Conservation (phyloP, 35 echinoderm and acorn worm genomes). For the Nesometra sesokonis region DNA sequence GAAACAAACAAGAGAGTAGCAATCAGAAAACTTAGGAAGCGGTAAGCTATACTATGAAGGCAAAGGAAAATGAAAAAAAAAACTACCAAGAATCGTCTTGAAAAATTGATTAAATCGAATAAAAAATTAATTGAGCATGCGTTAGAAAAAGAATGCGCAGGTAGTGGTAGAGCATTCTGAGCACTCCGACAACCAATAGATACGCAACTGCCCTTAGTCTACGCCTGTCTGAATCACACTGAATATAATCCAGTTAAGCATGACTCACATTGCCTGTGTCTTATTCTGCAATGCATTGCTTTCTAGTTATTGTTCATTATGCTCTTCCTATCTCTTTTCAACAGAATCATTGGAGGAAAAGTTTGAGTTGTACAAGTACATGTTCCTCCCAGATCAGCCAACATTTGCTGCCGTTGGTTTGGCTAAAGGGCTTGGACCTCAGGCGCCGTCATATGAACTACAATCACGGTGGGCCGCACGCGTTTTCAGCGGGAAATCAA, state of each 20-base stretch:
- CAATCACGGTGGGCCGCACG: conserved; percentile 64
- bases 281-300: neutral
- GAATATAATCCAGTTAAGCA: neutral
- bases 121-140: too few relatives aligned
- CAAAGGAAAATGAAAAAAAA: too few relatives aligned
- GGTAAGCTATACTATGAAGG: too few relatives aligned
- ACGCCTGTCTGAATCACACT: neutral
- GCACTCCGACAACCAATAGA: too few relatives aligned
- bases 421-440: conserved; percentile 45
- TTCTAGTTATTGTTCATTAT: neutral
- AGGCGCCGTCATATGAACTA: conserved; percentile 57
- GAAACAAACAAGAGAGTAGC: too few relatives aligned
- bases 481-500: conserved; percentile 45
- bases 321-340: neutral
- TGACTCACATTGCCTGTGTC: neutral
- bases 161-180: too few relatives aligned
- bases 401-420: conserved; percentile 60
- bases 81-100: too few relatives aligned
- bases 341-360: conserved; percentile 48
- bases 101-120: too few relatives aligned
- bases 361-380: conserved; percentile 63
- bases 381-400: conserved; percentile 50
- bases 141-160: too few relatives aligned
- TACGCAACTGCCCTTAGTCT: too few relatives aligned
- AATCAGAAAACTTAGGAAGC: too few relatives aligned